A percentile compares a stretch with the other conserved stretches of the same genome.
Evolutionary conservation across 1,140 invertebrate species (phyloP).

Genomic region (Agrypnia vestita): DNA sequence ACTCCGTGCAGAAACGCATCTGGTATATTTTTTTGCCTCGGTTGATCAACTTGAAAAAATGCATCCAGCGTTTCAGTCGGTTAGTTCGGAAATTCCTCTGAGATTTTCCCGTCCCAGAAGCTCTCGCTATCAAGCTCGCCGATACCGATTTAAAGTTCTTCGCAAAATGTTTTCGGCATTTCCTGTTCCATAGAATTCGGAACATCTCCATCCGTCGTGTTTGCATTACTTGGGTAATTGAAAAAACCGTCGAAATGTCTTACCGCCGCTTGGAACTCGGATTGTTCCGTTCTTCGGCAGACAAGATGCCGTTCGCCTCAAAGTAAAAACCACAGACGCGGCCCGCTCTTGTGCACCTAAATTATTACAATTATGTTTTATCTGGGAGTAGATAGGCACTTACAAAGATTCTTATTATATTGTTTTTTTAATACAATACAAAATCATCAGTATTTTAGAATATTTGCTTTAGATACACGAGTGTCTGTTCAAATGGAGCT

Average conservation of each 20-base stretch:
- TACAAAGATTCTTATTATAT: too few relatives aligned
- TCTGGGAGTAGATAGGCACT: too few relatives aligned
- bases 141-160: not conserved
- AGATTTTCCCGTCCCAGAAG: conserved; percentile 12
- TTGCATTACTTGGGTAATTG: conserved; percentile 15
- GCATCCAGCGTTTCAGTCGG: not conserved
- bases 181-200: conserved; percentile 26
- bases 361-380: too few relatives aligned
- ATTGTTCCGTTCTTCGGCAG: not conserved
- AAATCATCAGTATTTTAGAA: too few relatives aligned
- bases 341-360: not conserved
- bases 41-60: not conserved
- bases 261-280: not conserved
- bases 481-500: too few relatives aligned
- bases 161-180: not conserved
- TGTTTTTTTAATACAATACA: too few relatives aligned
- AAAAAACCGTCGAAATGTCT: conserved; percentile 15
- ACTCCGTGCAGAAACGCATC: too few relatives aligned
- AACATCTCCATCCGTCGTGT: not conserved
- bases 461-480: too few relatives aligned
- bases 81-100: not conserved
- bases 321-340: not conserved
- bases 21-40: too few relatives aligned
- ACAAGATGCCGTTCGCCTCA: not conserved
- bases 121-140: not conserved